These are phyloP conservation scores for Speoplatyrhinus poulsoni DNA, from an alignment of 2,113 vertebrate genomes.

Conservation along the genomic window DNA sequence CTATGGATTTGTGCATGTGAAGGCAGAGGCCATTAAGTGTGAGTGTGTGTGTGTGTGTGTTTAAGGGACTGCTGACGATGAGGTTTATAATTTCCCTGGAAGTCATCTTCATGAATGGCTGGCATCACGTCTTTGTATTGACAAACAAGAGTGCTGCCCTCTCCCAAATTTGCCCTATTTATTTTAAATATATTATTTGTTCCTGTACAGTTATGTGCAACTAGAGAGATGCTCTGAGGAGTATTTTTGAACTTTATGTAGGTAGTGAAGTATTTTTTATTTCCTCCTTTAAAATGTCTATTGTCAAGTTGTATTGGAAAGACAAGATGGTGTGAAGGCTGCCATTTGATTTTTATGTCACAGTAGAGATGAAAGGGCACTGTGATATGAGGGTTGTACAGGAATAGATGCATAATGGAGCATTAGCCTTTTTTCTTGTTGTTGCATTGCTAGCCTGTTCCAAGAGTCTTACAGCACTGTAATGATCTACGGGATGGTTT, in stretches of 20 bases:
- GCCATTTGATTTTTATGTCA: constrained; percentile 54
- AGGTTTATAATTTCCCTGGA: constrained; percentile 27
- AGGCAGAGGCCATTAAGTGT: constrained; percentile 41
- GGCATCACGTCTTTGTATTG: constrained; percentile 39
- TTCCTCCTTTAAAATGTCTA: constrained; percentile 55
- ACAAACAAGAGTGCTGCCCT: constrained; percentile 38
- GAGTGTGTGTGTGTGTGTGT: constrained; percentile 22
- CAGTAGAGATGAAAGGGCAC: constrained; percentile 46
- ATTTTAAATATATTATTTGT: constrained; percentile 79
- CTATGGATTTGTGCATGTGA: constrained; percentile 63
- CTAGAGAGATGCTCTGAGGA: constrained; percentile 70
- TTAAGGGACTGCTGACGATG: constrained; percentile 49
- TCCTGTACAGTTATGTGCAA: constrained; percentile 81
- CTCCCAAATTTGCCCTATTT: constrained; percentile 77
- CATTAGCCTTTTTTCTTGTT: constrained; percentile 52
- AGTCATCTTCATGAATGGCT: constrained; percentile 34
- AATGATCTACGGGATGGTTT: constrained; percentile 68
- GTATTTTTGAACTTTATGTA: constrained; percentile 74
- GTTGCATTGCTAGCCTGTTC: constrained; percentile 71
- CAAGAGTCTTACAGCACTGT: constrained; percentile 66
- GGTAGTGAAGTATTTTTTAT: constrained; percentile 71
- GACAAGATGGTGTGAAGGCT: constrained; percentile 44
- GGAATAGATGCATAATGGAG: constrained; percentile 39
- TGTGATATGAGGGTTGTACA: constrained; percentile 44
- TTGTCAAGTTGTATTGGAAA: constrained; percentile 69